Percentiles rank a stretch among this genome's conserved stretches.
phyloP scores from a whole-genome alignment of 2,888 invertebrate species.

The Thecocarcelia acutangulata region DNA sequence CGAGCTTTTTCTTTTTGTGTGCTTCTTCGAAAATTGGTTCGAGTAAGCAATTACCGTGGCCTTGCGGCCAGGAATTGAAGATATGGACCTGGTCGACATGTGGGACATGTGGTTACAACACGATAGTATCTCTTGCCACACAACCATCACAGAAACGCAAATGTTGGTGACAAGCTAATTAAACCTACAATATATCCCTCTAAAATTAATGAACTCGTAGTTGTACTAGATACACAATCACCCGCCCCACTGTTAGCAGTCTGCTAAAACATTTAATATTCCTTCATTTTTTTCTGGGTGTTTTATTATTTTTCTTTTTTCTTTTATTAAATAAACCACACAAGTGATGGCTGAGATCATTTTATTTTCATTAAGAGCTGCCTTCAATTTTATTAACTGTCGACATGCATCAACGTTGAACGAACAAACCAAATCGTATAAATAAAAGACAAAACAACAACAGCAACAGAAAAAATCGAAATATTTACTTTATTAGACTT shows the following conservation, averaged over 20 bases:
- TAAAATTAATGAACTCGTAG: no score
- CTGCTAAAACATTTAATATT: conserved; percentile 41
- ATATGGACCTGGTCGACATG: no score
- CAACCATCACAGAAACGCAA: no score
- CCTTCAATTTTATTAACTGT: conserved; percentile 72
- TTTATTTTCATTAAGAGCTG: conserved; percentile 79
- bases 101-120: no score
- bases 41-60: no score
- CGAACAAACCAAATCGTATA: conserved; percentile 17
- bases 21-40: no score
- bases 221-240: no score
- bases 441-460: conserved; percentile 22
- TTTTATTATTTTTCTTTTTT: conserved; percentile 11
- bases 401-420: conserved; percentile 67
- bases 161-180: no score
- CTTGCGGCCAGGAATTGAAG: no score
- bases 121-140: no score
- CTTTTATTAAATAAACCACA: conserved; percentile 73
- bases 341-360: conserved; percentile 80
- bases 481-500: conserved; percentile 73
- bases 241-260: conserved; percentile 1
- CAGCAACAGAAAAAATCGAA: conserved; percentile 58
- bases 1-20: no score
- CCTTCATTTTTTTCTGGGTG: conserved; percentile 19
- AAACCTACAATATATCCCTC: no score